A percentile compares a stretch with the other conserved stretches of the same genome.
phyloP scores from a whole-genome alignment of 2,797 vertebrate species.

The Champsocephalus esox region DNA sequence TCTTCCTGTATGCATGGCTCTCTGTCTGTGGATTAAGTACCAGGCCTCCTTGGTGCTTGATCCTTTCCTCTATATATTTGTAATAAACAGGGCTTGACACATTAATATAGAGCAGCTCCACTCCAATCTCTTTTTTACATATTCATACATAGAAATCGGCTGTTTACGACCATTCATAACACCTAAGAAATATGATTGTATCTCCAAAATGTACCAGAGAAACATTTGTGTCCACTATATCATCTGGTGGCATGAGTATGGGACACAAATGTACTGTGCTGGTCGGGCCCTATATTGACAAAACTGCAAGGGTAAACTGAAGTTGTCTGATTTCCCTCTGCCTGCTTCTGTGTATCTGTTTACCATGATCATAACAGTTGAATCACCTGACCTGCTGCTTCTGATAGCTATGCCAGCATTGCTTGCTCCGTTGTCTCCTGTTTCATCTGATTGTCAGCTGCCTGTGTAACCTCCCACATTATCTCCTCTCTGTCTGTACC shows the following conservation, averaged over 20 bases:
- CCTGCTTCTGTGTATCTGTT: slow-evolving; percentile 69
- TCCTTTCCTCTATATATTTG: slow-evolving; percentile 58
- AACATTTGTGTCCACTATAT: slow-evolving; percentile 48
- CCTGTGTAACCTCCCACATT: slow-evolving; percentile 45
- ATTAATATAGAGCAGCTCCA: slow-evolving; percentile 25
- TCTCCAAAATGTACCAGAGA: not conserved
- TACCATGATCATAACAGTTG: slow-evolving; percentile 54
- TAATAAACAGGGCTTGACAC: slow-evolving; percentile 59
- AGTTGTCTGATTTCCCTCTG: slow-evolving; percentile 57
- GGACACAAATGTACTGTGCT: slow-evolving; percentile 45
- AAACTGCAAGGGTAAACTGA: slow-evolving; percentile 38
- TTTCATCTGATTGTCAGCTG: slow-evolving; percentile 52
- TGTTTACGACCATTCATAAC: not conserved
- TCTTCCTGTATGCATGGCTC: slow-evolving; percentile 81
- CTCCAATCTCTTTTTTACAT: slow-evolving; percentile 20
- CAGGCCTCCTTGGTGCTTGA: slow-evolving; percentile 62
- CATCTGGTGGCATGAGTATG: slow-evolving; percentile 16
- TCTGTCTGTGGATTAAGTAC: slow-evolving; percentile 66
- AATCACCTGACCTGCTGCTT: slow-evolving; percentile 52
- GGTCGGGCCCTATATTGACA: slow-evolving; percentile 57
- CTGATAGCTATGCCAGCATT: slow-evolving; percentile 44
- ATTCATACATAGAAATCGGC: slow-evolving; percentile 13
- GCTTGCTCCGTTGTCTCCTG: slow-evolving; percentile 58
- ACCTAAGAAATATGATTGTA: not conserved
- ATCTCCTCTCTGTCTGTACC: slow-evolving; percentile 53